A percentile compares a stretch with the other conserved stretches of the same genome.
phyloP scores from a whole-genome alignment of 2,113 vertebrate species.

The Typhlomys cinereus region DNA sequence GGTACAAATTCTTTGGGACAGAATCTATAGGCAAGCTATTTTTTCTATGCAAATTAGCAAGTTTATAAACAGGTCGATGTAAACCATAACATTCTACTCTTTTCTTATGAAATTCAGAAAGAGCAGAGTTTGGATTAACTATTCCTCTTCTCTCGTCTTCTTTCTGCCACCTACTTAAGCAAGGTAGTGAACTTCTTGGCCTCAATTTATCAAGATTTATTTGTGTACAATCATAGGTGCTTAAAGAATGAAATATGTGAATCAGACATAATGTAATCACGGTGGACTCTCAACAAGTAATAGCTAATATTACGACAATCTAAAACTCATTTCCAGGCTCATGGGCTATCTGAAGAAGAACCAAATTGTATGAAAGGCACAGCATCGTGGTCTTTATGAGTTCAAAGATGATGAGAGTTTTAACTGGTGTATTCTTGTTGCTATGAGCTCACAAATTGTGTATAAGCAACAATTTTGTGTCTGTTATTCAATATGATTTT shows the following conservation, averaged over 20 bases:
- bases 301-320: not conserved
- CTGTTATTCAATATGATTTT: not conserved
- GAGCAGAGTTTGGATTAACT: not conserved
- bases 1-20: not conserved
- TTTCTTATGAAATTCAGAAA: conserved; percentile 10
- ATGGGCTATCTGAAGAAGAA: conserved; percentile 14
- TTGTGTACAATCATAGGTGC: not conserved
- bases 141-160: not conserved
- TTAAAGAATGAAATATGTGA: not conserved
- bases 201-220: conserved; percentile 22
- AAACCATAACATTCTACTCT: not conserved
- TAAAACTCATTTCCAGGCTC: conserved; percentile 47
- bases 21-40: not conserved
- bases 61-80: not conserved
- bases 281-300: not conserved
- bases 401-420: conserved; percentile 7
- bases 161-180: not conserved
- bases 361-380: not conserved
- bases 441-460: not conserved
- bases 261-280: not conserved
- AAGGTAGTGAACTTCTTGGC: not conserved
- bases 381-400: not conserved
- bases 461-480: not conserved
- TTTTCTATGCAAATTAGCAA: not conserved
- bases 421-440: not conserved